Evolutionary conservation across 1,140 invertebrate genomes (phyloP), one percentile per base, ranked within the genome.

Genomic region (Trichonephila inaurata): DNA sequence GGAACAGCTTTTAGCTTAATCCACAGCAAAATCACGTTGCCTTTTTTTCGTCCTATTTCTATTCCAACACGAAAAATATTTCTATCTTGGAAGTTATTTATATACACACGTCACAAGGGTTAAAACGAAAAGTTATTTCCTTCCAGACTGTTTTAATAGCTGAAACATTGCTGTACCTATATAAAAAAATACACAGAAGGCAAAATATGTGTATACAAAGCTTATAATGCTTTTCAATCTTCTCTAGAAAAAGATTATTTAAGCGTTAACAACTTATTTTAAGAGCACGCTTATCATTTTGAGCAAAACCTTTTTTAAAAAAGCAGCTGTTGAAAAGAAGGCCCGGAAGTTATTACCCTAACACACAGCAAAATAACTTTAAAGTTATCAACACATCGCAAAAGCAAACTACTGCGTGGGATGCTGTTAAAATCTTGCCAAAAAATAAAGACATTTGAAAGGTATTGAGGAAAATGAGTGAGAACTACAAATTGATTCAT

Each of bases 231-330:
- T 19, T 69, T 69, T 77, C 18, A 77, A 40, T 18, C 72, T 33
- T 77, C 33, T 33, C 24, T 18, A 40, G 72, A 77, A 33, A 10
- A 40, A 77, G 24, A 77, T 77, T 77, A 40, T 77, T 77, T 77
- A 33, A 77, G 33, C 18, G 72, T 40, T 77, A 77, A 77, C 72
- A 77, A 77, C 72, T 77, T 16, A 33, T 77, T 77, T 77, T 6
- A 33, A 77, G 28, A 6, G 72, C 1, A 33, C 3, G 5, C 14
- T 28, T 77, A 18, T 77, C 72, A 4, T 40, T 33, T 19, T 77
- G 28, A 77, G 72, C 28, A 33, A 62, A 62, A 6, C 24, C 28
- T 12, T 19, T 77, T 40, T 33, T 14, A 33, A 77, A 24, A n/a
- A 10, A 69, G 28, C 69, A 40, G 69, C 69, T 18, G 24, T 33